Conservation (phyloP, 2,113 vertebrate genomes). For the Chrysemys picta region DNA sequence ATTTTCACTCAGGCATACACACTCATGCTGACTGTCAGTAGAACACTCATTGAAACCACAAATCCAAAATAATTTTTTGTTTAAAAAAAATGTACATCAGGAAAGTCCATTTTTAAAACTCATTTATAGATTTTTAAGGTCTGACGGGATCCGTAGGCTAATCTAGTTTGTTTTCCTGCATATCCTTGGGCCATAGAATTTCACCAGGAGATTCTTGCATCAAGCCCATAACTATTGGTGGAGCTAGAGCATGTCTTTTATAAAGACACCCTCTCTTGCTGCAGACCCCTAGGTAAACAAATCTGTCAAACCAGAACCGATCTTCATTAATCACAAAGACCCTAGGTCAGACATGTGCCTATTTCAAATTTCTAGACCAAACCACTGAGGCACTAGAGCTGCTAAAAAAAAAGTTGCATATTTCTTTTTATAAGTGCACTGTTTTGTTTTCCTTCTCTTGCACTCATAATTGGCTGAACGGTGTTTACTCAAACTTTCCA, state of each 20-base stretch:
- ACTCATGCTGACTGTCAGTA: not conserved
- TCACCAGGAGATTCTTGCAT: not conserved
- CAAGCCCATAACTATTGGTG: not conserved
- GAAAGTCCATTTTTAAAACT: not conserved
- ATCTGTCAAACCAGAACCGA: not conserved
- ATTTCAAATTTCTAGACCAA: not conserved
- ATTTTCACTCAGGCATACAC: not conserved
- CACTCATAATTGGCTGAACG: not conserved
- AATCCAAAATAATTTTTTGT: not conserved
- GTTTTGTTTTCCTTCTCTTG: not conserved
- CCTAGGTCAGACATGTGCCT: not conserved
- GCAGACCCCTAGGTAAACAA: not conserved
- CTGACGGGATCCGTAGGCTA: not conserved
- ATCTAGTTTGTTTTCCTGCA: not conserved
- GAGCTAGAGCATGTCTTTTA: not conserved
- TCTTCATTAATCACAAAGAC: not conserved
- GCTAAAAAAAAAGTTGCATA: not conserved
- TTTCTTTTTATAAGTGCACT: not conserved
- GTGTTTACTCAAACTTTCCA: not conserved
- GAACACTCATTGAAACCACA: not conserved
- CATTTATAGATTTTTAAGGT: not conserved
- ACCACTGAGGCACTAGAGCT: not conserved
- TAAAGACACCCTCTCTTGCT: not conserved
- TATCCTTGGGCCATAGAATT: not conserved
- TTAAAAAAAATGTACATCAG: not conserved